Conservation (phyloP, 2,888 invertebrate genomes). For the Cantharis lateralis region DNA sequence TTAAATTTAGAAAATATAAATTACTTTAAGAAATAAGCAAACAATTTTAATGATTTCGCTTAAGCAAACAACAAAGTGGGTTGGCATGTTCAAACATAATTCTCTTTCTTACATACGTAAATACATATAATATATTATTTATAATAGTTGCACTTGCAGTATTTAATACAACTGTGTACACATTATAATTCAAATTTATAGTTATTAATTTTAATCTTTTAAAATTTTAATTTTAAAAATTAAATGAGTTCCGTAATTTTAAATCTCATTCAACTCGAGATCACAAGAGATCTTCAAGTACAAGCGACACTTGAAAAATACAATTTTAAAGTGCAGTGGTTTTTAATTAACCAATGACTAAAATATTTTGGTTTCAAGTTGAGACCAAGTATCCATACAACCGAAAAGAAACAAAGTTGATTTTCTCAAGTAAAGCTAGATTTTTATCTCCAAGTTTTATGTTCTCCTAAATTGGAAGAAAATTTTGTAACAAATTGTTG, state of each 20-base stretch:
- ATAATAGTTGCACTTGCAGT: not conserved
- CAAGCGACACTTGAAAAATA: not conserved
- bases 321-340: not conserved
- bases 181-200: not conserved
- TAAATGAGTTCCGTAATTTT: not conserved
- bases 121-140: too few relatives aligned
- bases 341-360: not conserved
- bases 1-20: conserved; percentile 4
- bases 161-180: not conserved
- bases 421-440: not conserved
- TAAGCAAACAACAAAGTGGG: not conserved
- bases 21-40: not conserved
- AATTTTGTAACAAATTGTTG: not conserved
- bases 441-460: not conserved
- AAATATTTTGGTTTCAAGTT: not conserved
- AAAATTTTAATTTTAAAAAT: not conserved
- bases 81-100: not conserved
- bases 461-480: not conserved
- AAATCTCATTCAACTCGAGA: not conserved
- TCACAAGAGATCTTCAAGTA: not conserved
- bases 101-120: not conserved
- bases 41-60: not conserved
- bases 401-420: not conserved
- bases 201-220: too few relatives aligned
- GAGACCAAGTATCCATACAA: not conserved